Evolutionary conservation across 2,888 invertebrate genomes (phyloP).

Genomic region (Heliconius sara): DNA sequence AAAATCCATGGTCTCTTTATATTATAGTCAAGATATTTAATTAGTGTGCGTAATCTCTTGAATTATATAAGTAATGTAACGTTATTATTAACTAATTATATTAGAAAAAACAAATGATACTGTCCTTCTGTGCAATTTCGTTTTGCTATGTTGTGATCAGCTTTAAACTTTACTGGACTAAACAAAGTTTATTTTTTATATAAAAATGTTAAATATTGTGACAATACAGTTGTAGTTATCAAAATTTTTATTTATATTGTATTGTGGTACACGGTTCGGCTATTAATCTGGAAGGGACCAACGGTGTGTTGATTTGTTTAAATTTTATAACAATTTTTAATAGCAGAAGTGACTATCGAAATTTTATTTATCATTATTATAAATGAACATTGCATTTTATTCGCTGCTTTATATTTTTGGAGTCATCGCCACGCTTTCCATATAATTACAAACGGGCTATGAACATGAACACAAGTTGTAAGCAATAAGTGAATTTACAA

Average conservation of each 20-base stretch:
- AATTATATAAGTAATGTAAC: conserved; percentile 77
- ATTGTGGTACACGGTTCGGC: conserved; percentile 67
- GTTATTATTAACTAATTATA: conserved; percentile 68
- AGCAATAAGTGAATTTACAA: conserved; percentile 69
- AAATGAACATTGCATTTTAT: conserved; percentile 71
- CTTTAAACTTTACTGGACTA: conserved; percentile 80
- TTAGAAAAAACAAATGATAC: conserved; percentile 66
- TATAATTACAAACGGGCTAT: conserved; percentile 73
- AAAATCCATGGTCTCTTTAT: conserved; percentile 82
- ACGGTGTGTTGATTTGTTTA: conserved; percentile 63
- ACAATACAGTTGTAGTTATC: conserved; percentile 80
- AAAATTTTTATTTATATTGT: conserved; percentile 62
- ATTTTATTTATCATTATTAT: conserved; percentile 55
- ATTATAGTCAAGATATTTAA: conserved; percentile 82
- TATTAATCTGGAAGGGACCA: conserved; percentile 81
- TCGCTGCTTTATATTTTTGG: conserved; percentile 58
- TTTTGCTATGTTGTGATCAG: conserved; percentile 82
- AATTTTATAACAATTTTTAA: conserved; percentile 56
- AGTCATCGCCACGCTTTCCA: conserved; percentile 62
- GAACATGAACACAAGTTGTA: conserved; percentile 65
- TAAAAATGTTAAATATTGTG: conserved; percentile 74
- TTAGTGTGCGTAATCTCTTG: conserved; percentile 80
- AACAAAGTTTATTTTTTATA: conserved; percentile 79
- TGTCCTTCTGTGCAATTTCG: conserved; percentile 81
- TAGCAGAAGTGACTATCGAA: conserved; percentile 58